phyloP scores from a whole-genome alignment of 1,140 invertebrate genomes.

The Drosophila repletoides region DNA sequence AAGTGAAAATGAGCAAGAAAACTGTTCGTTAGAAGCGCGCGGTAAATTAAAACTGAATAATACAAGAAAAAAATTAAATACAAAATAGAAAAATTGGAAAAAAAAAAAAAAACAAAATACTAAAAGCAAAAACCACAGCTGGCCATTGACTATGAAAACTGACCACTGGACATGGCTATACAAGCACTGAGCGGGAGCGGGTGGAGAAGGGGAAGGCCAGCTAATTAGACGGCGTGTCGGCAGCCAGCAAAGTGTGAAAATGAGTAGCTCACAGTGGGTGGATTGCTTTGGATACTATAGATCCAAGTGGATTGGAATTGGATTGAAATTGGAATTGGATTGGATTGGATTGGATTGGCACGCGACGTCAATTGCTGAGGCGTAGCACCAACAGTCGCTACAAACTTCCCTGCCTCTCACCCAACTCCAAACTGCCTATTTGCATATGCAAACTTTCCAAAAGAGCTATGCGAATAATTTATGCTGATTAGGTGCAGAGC shows the following conservation, averaged over 20 bases:
- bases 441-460: constrained; percentile 70
- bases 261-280: constrained; percentile 27
- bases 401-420: neutral
- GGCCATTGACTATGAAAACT: constrained; percentile 42
- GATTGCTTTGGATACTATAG: neutral
- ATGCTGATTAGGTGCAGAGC: constrained; percentile 35
- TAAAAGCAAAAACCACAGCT: neutral
- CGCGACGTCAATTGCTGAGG: constrained; percentile 54
- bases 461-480: constrained; percentile 40
- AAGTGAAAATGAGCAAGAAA: constrained; percentile 50
- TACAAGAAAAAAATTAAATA: constrained; percentile 20
- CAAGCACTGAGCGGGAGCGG: neutral
- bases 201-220: neutral
- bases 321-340: constrained; percentile 30
- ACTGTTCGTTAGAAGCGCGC: constrained; percentile 15
- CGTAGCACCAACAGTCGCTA: constrained; percentile 18
- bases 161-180: neutral
- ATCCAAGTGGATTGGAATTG: constrained; percentile 25
- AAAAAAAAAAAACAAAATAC: neutral
- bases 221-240: constrained; percentile 64
- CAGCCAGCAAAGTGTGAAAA: constrained; percentile 68
- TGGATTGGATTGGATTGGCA: constrained; percentile 44
- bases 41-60: constrained; percentile 26
- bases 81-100: neutral
- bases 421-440: constrained; percentile 33